Evolutionary conservation across 2,888 invertebrate genomes (phyloP).

Genomic region (Lasioglossum calceatum): DNA sequence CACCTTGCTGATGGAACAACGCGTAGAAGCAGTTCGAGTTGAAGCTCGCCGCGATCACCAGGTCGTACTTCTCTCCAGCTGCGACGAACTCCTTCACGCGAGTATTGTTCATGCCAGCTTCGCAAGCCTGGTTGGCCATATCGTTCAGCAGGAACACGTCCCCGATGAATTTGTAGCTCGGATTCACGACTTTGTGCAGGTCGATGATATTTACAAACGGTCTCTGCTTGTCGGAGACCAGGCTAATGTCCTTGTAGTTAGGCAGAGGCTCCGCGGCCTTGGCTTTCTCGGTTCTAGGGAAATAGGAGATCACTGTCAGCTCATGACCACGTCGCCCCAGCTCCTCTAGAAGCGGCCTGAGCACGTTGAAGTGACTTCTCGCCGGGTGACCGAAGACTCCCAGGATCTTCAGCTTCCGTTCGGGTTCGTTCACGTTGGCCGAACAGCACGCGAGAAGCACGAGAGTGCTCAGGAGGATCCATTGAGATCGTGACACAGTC

Average conservation of each 20-base stretch:
- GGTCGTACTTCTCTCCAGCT: slow-evolving; percentile 86
- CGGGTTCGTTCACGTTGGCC: too few species aligned
- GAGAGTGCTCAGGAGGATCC: too few species aligned
- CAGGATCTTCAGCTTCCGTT: too few species aligned
- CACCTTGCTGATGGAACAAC: slow-evolving; percentile 87
- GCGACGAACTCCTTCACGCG: slow-evolving; percentile 73
- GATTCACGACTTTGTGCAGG: slow-evolving; percentile 30
- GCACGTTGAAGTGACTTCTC: too few species aligned
- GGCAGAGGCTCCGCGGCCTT: too few species aligned
- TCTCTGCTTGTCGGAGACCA: slow-evolving; percentile 82
- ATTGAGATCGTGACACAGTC: too few species aligned
- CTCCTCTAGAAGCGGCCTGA: too few species aligned
- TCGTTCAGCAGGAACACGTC: slow-evolving; percentile 69
- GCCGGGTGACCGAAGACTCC: too few species aligned
- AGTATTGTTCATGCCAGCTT: slow-evolving; percentile 82
- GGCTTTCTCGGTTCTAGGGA: too few species aligned
- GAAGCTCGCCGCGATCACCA: slow-evolving; percentile 89
- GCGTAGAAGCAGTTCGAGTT: slow-evolving; percentile 90
- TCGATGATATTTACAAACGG: slow-evolving; percentile 68
- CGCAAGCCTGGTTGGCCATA: slow-evolving; percentile 82
- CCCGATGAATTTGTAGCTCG: accelerated
- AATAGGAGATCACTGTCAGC: too few species aligned
- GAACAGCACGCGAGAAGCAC: too few species aligned
- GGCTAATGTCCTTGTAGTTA: slow-evolving; percentile 80
- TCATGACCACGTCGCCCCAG: too few species aligned